phyloP scores from a whole-genome alignment of 2,113 vertebrate genomes.

The Romanogobio albipinnatus region DNA sequence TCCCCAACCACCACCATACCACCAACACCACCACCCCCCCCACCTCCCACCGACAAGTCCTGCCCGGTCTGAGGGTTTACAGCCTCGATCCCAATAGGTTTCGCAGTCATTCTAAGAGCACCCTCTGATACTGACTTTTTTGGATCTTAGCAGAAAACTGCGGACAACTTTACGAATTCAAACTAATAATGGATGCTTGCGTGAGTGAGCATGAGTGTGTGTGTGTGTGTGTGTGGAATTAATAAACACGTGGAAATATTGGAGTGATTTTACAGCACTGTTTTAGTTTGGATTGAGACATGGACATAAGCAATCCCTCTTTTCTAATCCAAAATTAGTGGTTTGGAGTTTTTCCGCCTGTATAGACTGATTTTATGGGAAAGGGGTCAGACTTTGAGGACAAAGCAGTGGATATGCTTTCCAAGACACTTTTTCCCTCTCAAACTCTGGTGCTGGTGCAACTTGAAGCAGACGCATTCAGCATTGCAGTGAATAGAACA shows the following conservation, averaged over 20 bases:
- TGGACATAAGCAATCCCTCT: conserved; percentile 10
- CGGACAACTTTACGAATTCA: conserved; percentile 7
- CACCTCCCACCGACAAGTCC: conserved; percentile 91
- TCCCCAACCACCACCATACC: conserved; percentile 78
- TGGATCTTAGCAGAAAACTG: not conserved
- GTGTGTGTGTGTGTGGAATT: conserved; percentile 61
- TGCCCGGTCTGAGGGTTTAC: conserved; percentile 84
- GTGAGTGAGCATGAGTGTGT: conserved; percentile 47
- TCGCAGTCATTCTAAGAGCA: not conserved
- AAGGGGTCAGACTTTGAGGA: not conserved
- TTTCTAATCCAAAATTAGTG: conserved; percentile 35
- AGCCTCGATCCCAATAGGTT: not conserved
- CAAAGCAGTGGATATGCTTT: conserved; percentile 28
- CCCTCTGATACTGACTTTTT: conserved; percentile 20
- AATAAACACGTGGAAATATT: conserved; percentile 20
- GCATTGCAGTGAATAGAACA: not conserved
- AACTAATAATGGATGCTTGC: conserved; percentile 54
- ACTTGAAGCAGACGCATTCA: not conserved
- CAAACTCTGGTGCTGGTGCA: not conserved
- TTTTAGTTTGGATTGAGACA: conserved; percentile 33
- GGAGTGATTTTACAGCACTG: conserved; percentile 52
- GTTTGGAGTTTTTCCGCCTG: not conserved
- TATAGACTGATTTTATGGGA: conserved; percentile 23
- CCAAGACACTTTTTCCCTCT: not conserved
- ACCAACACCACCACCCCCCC: conserved; percentile 76